phyloP scores from a whole-genome alignment of 2,888 invertebrate species.

The Anodontia alba region DNA sequence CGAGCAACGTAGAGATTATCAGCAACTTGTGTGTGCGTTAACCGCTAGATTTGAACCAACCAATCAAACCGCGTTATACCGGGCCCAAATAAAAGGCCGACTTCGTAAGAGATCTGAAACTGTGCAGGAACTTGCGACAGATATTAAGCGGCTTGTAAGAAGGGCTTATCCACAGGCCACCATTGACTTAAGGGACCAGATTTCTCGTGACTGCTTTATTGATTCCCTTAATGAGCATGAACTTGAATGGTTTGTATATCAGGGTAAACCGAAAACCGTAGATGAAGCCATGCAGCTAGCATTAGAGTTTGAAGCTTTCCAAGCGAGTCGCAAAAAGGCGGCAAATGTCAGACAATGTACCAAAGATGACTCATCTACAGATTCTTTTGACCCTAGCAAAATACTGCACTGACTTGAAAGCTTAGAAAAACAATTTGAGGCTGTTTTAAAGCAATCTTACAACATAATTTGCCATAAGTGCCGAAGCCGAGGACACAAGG shows the following conservation, averaged over 20 bases:
- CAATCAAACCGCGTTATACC: constrained; percentile 29
- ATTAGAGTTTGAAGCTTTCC: constrained; percentile 11
- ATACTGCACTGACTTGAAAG: not conserved
- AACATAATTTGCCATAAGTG: not conserved
- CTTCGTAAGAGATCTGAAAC: constrained; percentile 19
- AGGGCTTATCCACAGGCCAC: constrained; percentile 22
- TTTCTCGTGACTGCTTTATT: not conserved
- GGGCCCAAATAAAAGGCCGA: constrained; percentile 14
- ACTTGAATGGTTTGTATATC: constrained; percentile 12
- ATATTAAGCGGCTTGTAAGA: constrained; percentile 20
- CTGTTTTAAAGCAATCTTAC: not conserved
- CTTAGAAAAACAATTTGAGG: not conserved
- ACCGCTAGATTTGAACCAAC: constrained; percentile 22
- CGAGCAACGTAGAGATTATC: constrained; percentile 12
- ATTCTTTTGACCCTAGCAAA: not conserved
- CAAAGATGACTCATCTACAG: not conserved
- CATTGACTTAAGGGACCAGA: constrained; percentile 3
- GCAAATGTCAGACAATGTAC: not conserved
- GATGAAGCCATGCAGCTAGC: constrained; percentile 12
- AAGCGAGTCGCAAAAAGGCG: not conserved
- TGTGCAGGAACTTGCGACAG: constrained; percentile 27
- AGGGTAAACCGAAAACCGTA: constrained; percentile 12
- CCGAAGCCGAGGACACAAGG: not conserved
- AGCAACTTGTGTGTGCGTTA: constrained; percentile 18
- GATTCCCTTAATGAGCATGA: constrained; percentile 14